phyloP scores from a whole-genome alignment of 2,888 invertebrate genomes.

The Apodemia mormo region DNA sequence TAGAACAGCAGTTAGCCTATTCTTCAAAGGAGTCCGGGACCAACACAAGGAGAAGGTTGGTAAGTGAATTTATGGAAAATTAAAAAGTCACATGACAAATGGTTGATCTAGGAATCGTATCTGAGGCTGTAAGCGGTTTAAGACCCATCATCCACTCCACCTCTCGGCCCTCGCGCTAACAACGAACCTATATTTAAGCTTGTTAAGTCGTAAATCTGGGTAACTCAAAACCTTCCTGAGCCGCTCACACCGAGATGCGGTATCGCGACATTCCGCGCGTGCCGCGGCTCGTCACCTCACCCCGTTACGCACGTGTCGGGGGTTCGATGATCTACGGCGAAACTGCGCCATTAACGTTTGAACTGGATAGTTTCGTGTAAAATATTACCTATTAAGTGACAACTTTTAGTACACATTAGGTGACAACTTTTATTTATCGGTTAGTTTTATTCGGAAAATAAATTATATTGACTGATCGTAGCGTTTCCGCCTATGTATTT shows the following conservation, averaged over 20 bases:
- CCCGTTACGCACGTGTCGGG: background rate
- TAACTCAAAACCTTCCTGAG: background rate
- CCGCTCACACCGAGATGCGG: background rate
- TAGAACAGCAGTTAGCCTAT: no score
- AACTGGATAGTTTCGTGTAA: background rate
- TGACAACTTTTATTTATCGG: conserved; percentile 1
- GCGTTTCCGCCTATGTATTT: no score
- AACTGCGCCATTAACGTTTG: background rate
- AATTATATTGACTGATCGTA: background rate
- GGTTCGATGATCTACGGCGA: background rate
- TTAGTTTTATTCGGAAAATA: background rate
- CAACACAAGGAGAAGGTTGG: no score
- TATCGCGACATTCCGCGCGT: background rate
- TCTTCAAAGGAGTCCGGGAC: no score
- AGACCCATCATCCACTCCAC: background rate
- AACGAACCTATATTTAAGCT: background rate
- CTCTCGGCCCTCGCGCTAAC: background rate
- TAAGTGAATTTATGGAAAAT: no score
- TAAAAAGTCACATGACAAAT: no score
- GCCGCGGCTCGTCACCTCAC: background rate
- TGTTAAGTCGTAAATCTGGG: background rate
- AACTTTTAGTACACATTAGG: background rate
- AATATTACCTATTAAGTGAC: background rate
- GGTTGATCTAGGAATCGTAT: no score
- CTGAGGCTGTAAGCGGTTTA: no score